Evolutionary conservation across 2,888 invertebrate species (phyloP).

Genomic region (Sinotaia quadrata): DNA sequence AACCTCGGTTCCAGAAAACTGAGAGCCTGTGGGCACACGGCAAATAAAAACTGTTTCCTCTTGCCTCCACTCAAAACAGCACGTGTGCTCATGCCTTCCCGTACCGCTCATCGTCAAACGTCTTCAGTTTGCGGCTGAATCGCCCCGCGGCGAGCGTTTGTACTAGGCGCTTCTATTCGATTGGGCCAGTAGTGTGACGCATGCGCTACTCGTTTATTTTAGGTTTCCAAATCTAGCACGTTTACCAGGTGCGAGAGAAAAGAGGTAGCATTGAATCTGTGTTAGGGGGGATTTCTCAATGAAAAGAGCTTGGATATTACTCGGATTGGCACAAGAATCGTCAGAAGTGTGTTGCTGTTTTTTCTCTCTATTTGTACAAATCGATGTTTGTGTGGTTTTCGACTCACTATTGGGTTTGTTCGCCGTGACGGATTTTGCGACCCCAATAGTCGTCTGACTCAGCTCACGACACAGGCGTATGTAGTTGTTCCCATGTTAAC

Average conservation of each 20-base stretch:
- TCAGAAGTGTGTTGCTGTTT: too few species aligned
- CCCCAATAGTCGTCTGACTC: constrained; percentile 7
- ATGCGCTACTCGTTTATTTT: constrained; percentile 12
- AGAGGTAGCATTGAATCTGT: constrained; percentile 16
- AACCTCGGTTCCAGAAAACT: too few species aligned
- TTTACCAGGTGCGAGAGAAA: constrained; percentile 24
- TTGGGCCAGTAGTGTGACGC: not conserved
- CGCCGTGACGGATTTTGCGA: not conserved
- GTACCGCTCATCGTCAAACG: too few species aligned
- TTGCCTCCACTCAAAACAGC: too few species aligned
- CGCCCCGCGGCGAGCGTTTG: not conserved
- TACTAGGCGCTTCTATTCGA: constrained; percentile 4
- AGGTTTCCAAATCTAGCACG: constrained; percentile 15
- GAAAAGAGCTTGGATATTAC: constrained; percentile 2
- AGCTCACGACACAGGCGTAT: not conserved
- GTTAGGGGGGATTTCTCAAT: too few species aligned
- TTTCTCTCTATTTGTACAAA: too few species aligned
- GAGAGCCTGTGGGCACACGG: too few species aligned
- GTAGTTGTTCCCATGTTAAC: not conserved
- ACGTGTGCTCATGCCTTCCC: too few species aligned
- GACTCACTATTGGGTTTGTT: not conserved
- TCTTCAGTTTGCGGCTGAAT: too few species aligned
- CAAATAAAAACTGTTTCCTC: too few species aligned
- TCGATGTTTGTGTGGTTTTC: not conserved
- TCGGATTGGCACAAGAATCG: too few species aligned